Conservation (phyloP, 2,888 invertebrate genomes). For the Drosophila meridionalis region DNA sequence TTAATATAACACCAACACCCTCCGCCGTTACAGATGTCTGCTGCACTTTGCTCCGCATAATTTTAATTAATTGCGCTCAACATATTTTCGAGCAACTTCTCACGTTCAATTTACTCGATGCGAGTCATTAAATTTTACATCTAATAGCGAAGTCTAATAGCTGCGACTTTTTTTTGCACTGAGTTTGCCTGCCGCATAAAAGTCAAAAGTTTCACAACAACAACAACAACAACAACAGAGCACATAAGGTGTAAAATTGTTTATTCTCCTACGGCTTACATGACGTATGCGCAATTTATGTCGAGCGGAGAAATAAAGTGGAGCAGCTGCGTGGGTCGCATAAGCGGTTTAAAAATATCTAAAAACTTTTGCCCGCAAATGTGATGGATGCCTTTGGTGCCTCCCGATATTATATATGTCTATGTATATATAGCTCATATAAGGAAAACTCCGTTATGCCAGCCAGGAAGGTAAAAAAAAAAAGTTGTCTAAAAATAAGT, state of each 20-base stretch:
- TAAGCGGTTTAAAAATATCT: constrained; percentile 67
- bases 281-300: constrained; percentile 76
- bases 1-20: no score
- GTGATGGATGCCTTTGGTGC: constrained; percentile 34
- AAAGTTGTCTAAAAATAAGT: not conserved
- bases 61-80: constrained; percentile 5
- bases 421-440: not conserved
- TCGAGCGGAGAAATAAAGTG: constrained; percentile 18
- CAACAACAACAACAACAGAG: constrained; percentile 26
- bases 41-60: not conserved
- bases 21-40: not conserved
- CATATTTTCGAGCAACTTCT: not conserved
- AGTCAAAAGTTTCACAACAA: constrained; percentile 65
- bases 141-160: constrained; percentile 18
- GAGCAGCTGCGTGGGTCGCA: constrained; percentile 59
- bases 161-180: constrained; percentile 1
- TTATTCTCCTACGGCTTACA: constrained; percentile 59
- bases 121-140: constrained; percentile 51
- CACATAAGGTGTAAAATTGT: constrained; percentile 51
- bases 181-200: constrained; percentile 52
- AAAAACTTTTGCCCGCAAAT: constrained; percentile 58
- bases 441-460: no score
- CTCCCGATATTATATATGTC: not conserved
- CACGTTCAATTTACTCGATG: constrained; percentile 29
- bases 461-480: not conserved